These are phyloP conservation scores for Mus spicilegus DNA, from an alignment of 2,113 vertebrate genomes.

Conservation along the genomic window DNA sequence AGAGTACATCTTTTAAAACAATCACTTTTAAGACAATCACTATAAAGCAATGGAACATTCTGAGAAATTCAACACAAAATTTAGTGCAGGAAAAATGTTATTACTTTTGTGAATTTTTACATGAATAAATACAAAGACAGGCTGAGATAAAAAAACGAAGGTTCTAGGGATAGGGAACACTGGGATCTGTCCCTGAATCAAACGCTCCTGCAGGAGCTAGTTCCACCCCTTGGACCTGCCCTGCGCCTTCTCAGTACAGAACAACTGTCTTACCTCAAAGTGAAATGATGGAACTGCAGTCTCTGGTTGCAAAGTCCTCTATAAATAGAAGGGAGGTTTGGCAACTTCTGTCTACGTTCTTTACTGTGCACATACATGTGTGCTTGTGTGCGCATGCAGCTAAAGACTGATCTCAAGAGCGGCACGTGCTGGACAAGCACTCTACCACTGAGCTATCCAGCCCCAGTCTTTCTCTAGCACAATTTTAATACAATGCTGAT, in stretches of 20 bases:
- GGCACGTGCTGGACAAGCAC: neutral
- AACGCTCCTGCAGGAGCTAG: neutral
- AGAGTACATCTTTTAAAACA: conserved; percentile 22
- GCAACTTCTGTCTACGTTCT: neutral
- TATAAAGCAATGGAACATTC: neutral
- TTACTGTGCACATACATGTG: neutral
- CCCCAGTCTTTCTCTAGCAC: neutral
- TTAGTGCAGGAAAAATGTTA: conserved; percentile 48
- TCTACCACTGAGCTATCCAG: neutral
- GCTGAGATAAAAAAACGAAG: conserved; percentile 32
- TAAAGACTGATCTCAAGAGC: too few relatives aligned
- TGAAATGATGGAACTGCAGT: neutral
- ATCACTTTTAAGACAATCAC: neutral
- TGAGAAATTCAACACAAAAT: conserved; percentile 29
- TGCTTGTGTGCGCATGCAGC: neutral
- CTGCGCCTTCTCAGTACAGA: conserved; percentile 9
- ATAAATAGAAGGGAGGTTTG: neutral
- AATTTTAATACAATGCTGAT: neutral
- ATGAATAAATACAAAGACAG: conserved; percentile 35
- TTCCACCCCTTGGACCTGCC: neutral
- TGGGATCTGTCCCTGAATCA: neutral
- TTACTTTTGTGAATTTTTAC: conserved; percentile 47
- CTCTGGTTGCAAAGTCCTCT: conserved; percentile 21
- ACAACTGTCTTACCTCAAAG: conserved; percentile 42
- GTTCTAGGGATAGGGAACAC: conserved; percentile 21